These are phyloP conservation scores for Steromphala cineraria DNA, from an alignment of 2,888 invertebrate species.

Conservation along the genomic window DNA sequence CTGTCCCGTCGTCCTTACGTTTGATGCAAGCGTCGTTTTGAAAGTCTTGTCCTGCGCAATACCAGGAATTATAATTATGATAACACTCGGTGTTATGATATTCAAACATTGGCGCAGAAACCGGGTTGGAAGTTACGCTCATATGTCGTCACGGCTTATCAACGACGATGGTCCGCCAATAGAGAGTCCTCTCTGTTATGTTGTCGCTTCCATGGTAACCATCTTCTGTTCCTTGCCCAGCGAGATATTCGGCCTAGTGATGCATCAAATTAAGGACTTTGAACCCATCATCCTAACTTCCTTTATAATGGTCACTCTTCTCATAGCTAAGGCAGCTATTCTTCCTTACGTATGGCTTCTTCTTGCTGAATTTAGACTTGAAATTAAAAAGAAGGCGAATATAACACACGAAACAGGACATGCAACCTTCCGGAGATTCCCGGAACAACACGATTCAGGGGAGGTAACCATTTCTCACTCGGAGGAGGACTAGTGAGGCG, in stretches of 20 bases:
- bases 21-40: neutral
- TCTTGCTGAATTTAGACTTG: neutral
- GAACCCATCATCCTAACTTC: too few relatives aligned
- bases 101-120: neutral
- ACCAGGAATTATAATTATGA: neutral
- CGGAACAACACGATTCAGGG: conserved; percentile 4
- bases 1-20: neutral
- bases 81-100: neutral
- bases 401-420: neutral
- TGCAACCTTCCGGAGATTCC: neutral
- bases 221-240: neutral
- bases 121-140: neutral
- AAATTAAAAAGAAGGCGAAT: neutral
- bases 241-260: neutral
- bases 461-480: neutral
- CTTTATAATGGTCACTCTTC: neutral
- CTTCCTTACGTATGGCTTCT: neutral
- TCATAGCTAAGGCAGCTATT: neutral
- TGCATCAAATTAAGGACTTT: too few relatives aligned
- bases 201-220: neutral
- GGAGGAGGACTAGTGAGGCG: neutral
- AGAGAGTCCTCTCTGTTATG: neutral
- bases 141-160: neutral
- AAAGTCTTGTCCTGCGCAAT: neutral
- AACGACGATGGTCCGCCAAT: neutral